Percentiles rank a stretch among this genome's conserved stretches.
phyloP scores from a whole-genome alignment of 1,140 invertebrate genomes.

The Acyrthosiphon pisum region DNA sequence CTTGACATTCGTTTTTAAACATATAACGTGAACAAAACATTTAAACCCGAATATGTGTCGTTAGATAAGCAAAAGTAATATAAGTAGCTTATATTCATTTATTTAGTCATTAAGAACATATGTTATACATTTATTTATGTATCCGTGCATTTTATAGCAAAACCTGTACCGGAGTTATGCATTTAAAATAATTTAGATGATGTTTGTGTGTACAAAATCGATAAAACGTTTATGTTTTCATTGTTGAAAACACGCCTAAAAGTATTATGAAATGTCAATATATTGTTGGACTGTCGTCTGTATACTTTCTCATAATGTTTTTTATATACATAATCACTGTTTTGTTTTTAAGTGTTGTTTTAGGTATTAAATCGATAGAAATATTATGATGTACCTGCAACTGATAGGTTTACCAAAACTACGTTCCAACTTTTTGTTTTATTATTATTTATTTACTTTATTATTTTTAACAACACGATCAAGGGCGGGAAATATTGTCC shows the following conservation, averaged over 20 bases:
- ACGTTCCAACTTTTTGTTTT: not conserved
- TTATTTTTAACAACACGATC: not conserved
- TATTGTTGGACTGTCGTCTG: not conserved
- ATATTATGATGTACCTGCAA: not conserved
- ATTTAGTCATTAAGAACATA: not conserved
- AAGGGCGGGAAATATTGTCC: not conserved
- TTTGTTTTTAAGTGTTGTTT: slow-evolving; percentile 6
- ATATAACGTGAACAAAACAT: not conserved
- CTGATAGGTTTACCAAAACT: not conserved
- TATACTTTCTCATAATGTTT: not conserved
- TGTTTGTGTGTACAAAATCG: not conserved
- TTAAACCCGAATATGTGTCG: not conserved
- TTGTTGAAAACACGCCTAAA: not conserved
- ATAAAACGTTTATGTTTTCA: not conserved
- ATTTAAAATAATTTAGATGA: not conserved
- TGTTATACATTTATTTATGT: not conserved
- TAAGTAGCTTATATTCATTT: not conserved
- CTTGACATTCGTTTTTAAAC: not conserved
- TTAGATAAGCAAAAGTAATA: not conserved
- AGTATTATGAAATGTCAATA: not conserved
- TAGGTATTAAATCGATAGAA: not conserved
- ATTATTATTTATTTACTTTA: not conserved
- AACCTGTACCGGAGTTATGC: not conserved
- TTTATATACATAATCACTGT: slow-evolving; percentile 25
- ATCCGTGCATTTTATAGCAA: not conserved